Evolutionary conservation across 1,140 invertebrate genomes (phyloP).

Genomic region (Apis mellifera): Amel_HAv3.1 CM009938.2:1985501-1986000

Average conservation of each 20-base stretch:
- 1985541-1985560: conserved; percentile 34
- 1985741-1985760: conserved; percentile 53
- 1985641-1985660: conserved; percentile 6
- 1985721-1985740: conserved; percentile 48
- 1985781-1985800: background rate
- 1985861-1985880: conserved; percentile 37
- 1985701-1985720: conserved; percentile 45
- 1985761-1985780: conserved; percentile 54
- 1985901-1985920: no score
- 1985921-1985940: background rate
- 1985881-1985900: conserved; percentile 50
- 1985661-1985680: conserved; percentile 24
- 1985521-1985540: conserved; percentile 27
- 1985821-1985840: conserved; percentile 5
- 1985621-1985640: background rate
- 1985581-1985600: conserved; percentile 18
- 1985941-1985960: background rate
- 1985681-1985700: conserved; percentile 43
- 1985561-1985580: background rate
- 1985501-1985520: conserved; percentile 41
- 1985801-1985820: background rate
- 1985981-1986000: background rate
- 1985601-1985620: conserved; percentile 22
- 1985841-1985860: conserved; percentile 48
- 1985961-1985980: background rate